Percentiles rank a stretch among this genome's conserved stretches.
phyloP scores from a whole-genome alignment of 2,113 vertebrate species.

The Arvicanthis niloticus region DNA sequence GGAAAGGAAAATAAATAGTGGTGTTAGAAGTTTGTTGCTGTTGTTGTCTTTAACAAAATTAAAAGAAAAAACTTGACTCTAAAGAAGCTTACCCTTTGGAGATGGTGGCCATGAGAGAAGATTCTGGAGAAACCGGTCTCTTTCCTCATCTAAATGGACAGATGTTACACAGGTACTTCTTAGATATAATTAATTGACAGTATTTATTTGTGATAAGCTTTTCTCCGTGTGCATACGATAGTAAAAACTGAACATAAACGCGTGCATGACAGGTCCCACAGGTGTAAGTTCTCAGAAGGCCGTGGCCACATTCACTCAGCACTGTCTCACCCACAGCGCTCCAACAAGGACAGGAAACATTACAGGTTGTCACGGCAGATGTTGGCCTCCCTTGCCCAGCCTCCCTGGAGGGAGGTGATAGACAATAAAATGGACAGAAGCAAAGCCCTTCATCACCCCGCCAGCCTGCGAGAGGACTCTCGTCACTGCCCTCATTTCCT shows the following conservation, averaged over 20 bases:
- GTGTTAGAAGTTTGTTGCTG: background rate
- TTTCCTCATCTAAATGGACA: background rate
- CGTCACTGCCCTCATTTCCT: background rate
- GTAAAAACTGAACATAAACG: background rate
- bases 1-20: background rate
- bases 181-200: background rate
- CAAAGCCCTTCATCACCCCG: background rate
- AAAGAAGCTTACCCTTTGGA: background rate
- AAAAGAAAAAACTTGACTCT: background rate
- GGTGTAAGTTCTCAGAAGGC: background rate
- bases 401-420: background rate
- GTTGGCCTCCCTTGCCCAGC: background rate
- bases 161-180: background rate
- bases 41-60: background rate
- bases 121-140: background rate
- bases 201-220: background rate
- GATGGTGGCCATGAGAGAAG: background rate
- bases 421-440: background rate
- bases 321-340: background rate
- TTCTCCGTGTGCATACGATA: background rate
- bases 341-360: slow-evolving; percentile 12
- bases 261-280: background rate
- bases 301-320: background rate
- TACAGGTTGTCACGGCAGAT: background rate
- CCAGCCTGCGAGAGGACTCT: background rate